Percentiles rank a stretch among this genome's conserved stretches.
Conservation (phyloP, 1,140 invertebrate genomes). For the Cataglyphis hispanica region DNA sequence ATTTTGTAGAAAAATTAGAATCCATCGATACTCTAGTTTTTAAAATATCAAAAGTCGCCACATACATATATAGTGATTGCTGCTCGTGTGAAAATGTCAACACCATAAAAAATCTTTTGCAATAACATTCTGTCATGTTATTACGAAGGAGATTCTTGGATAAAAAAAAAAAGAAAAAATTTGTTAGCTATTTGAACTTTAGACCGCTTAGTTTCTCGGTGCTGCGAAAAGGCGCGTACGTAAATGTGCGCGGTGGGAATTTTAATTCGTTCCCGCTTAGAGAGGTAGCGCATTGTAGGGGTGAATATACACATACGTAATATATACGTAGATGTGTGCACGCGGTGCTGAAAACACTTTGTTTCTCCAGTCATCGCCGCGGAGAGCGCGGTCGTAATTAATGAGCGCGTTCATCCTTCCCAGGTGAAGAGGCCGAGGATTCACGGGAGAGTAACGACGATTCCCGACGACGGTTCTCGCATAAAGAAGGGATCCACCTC, state of each 20-base stretch:
- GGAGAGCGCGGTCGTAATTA: constrained; percentile 75
- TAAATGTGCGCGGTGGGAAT: constrained; percentile 69
- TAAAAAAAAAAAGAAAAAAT: constrained; percentile 13
- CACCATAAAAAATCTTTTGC: no score
- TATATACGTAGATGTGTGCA: constrained; percentile 8
- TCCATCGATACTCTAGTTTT: no score
- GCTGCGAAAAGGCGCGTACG: constrained; percentile 36
- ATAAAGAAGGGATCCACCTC: constrained; percentile 77
- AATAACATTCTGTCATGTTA: neutral
- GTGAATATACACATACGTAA: neutral
- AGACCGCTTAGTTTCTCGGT: neutral
- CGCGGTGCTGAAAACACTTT: constrained; percentile 71
- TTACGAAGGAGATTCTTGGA: constrained; percentile 44
- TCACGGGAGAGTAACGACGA: constrained; percentile 81
- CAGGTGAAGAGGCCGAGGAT: constrained; percentile 76
- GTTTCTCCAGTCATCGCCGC: constrained; percentile 73
- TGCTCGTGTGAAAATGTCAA: neutral
- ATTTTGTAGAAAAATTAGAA: no score
- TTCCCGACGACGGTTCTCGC: constrained; percentile 74
- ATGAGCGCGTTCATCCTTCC: constrained; percentile 79
- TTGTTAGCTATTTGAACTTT: neutral
- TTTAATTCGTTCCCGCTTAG: constrained; percentile 66
- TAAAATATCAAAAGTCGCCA: neutral
- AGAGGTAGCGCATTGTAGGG: constrained; percentile 29
- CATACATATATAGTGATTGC: neutral